Evolutionary conservation across 2,113 vertebrate genomes (phyloP).

Genomic region (Phyllostomus discolor): DNA sequence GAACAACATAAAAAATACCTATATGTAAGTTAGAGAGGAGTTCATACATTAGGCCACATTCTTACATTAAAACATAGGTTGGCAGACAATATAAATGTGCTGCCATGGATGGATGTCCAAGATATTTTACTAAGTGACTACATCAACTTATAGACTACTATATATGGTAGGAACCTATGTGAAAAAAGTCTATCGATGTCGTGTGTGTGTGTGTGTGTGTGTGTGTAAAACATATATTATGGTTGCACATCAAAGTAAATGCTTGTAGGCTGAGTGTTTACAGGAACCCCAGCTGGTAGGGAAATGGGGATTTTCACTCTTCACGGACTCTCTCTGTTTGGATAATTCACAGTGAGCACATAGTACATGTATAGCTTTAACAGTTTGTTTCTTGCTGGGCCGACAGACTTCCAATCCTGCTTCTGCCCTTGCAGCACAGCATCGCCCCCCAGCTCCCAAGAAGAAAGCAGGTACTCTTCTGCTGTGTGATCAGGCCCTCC

Average conservation of each 20-base stretch:
- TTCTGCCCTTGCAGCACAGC: background rate
- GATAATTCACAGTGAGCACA: background rate
- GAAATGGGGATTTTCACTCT: background rate
- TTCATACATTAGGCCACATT: background rate
- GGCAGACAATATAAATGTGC: background rate
- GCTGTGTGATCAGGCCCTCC: background rate
- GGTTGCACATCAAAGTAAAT: background rate
- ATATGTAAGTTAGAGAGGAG: background rate
- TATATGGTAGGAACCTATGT: background rate
- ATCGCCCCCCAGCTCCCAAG: background rate
- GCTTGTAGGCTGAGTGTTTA: background rate
- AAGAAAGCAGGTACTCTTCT: background rate
- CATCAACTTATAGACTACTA: background rate
- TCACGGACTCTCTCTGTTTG: background rate
- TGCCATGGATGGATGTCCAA: background rate
- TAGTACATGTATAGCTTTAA: background rate
- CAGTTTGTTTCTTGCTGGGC: background rate
- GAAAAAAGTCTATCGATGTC: background rate
- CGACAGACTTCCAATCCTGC: background rate
- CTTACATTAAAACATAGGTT: background rate
- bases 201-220: background rate
- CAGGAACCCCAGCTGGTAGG: background rate
- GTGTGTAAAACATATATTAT: background rate
- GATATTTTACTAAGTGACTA: background rate
- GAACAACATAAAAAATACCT: background rate